These are phyloP conservation scores for Pseudopipra pipra DNA, from an alignment of 2,113 vertebrate species.

Conservation along the genomic window DNA sequence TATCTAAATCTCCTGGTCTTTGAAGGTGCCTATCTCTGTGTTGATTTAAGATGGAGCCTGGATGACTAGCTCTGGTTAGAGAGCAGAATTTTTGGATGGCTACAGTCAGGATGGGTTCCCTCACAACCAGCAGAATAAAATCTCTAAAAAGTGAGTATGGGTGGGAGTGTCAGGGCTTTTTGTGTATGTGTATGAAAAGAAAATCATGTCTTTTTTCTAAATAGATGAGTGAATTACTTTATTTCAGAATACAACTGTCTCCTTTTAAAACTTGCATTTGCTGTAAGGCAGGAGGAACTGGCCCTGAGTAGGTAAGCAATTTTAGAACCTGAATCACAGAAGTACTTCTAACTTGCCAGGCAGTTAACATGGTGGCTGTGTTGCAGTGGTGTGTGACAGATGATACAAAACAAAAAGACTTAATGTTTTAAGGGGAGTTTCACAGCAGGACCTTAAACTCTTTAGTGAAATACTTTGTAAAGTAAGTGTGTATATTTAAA, in stretches of 20 bases:
- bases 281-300: background rate
- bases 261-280: background rate
- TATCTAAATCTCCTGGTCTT: slow-evolving; percentile 46
- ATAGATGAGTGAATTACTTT: background rate
- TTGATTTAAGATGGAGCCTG: slow-evolving; percentile 49
- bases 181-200: background rate
- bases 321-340: background rate
- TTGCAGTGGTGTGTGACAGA: background rate
- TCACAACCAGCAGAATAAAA: background rate
- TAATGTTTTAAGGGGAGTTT: background rate
- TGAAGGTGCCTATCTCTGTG: slow-evolving; percentile 48
- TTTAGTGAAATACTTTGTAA: background rate
- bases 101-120: background rate
- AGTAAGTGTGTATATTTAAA: background rate
- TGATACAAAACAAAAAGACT: background rate
- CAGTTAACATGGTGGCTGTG: background rate
- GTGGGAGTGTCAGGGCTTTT: background rate
- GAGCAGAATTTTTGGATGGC: background rate
- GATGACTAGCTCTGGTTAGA: slow-evolving; percentile 42
- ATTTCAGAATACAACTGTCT: background rate
- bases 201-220: background rate
- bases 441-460: background rate
- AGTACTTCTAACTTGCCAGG: background rate
- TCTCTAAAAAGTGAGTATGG: background rate
- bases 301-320: background rate